Evolutionary conservation across 2,797 vertebrate genomes (phyloP).

Genomic region (Scomberomorus guttatus): DNA sequence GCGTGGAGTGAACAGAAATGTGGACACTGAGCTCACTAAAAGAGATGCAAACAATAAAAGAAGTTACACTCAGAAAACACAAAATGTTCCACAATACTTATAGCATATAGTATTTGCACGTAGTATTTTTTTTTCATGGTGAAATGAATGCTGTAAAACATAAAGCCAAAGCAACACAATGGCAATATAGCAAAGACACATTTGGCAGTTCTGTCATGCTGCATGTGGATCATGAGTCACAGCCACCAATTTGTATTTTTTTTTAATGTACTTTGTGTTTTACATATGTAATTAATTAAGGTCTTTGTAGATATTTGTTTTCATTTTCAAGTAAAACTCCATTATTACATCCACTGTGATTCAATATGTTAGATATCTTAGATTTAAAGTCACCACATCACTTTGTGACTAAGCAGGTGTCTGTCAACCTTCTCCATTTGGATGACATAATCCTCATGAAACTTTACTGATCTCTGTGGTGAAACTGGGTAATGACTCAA

Average conservation of each 20-base stretch:
- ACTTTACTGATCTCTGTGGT: conserved; percentile 13
- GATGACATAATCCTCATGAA: background rate
- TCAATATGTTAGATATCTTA: too few relatives aligned
- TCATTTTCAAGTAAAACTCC: too few relatives aligned
- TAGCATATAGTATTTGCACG: background rate
- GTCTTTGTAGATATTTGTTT: background rate
- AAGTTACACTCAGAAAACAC: background rate
- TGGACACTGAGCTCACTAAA: conserved; percentile 73
- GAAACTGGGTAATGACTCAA: background rate
- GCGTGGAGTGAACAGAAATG: conserved; percentile 81
- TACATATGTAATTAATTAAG: background rate
- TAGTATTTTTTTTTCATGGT: background rate
- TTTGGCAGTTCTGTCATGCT: too few relatives aligned
- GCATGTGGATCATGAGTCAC: too few relatives aligned
- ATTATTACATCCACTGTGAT: too few relatives aligned
- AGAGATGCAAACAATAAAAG: conserved; percentile 32
- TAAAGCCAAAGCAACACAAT: conserved; percentile 5
- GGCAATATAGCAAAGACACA: too few relatives aligned
- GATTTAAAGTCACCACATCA: background rate
- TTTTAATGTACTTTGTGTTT: too few relatives aligned
- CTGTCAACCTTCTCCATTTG: background rate
- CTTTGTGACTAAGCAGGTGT: background rate
- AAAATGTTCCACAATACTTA: background rate
- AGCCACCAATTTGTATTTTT: too few relatives aligned
- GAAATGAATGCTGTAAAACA: background rate